Evolutionary conservation across 1,140 invertebrate species (phyloP), one percentile per base, ranked within the genome.

Genomic region (Zaprionus gabonicus): DNA sequence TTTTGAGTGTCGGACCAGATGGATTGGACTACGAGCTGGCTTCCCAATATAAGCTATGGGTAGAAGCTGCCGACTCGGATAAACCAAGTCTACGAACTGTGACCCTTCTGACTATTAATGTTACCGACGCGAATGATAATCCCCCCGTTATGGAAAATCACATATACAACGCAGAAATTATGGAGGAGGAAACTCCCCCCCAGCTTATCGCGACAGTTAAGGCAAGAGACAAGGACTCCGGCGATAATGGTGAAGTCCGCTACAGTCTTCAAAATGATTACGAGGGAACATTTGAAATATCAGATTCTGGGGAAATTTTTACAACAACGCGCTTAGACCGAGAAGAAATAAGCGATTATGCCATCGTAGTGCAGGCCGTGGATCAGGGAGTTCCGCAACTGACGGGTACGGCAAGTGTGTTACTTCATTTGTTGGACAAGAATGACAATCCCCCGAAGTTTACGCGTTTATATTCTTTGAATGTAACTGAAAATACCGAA

Each of bases 381-480:
- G 98, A 99, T 93, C 95, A 97, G 83, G 98, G 98, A 2, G 94
- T 94, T 36, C 97, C 97, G 0, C 95, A 95, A 63, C 93, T 97
- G 53, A 96, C 97, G 1, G 97, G 98, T 9, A 96, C 96, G 0
- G 95, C 98, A 0, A 98, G 96, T 31, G 96, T 99, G 1, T 86
- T 97, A 15, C 94, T 99, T 0, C 97, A 95, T 5, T 95, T 99
- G 15, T 91, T 96, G 17, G 98, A 99, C 91, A 98, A 98, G 93
- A 99, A 99, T 93, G 98, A 99, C 92, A 98, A 99, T 93, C 97
- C 97, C 10, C 98, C 98, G 0, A 94, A 96, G 71, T 99, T 99
- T 91, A 98, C 98, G 1, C 93, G 98, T 56, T 93, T 99, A 0
- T 99, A 98, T 92, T 98, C 96, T 84, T 97, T 98, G 0, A 98